Evolutionary conservation across 2,797 vertebrate species (phyloP).

Genomic region (Clamator glandarius): DNA sequence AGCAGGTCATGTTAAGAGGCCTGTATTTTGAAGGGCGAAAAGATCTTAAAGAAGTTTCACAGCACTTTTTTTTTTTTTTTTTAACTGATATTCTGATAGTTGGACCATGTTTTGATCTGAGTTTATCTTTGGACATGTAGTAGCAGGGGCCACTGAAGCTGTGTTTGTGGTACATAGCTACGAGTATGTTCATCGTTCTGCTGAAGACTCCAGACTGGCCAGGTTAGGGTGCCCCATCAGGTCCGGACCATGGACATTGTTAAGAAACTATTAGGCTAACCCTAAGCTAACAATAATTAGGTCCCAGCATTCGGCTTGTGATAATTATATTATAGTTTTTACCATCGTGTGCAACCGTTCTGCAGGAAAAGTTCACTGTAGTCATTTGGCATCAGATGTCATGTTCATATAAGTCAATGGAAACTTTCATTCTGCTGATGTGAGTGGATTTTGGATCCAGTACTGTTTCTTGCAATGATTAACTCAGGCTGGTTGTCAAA

Average conservation of each 20-base stretch:
- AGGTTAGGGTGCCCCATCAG: background rate
- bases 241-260: rapidly evolving
- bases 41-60: background rate
- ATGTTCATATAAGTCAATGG: background rate
- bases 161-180: background rate
- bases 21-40: background rate
- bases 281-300: background rate
- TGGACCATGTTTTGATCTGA: background rate
- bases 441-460: background rate
- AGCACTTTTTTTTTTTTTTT: background rate
- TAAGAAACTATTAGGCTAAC: background rate
- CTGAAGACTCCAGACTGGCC: background rate
- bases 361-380: background rate
- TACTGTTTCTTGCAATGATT: slow-evolving; percentile 33
- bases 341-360: background rate
- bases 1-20: background rate
- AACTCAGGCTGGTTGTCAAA: background rate
- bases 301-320: background rate
- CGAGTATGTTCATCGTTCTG: background rate
- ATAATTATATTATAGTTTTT: background rate
- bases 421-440: slow-evolving; percentile 52
- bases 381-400: background rate
- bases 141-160: background rate
- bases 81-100: background rate
- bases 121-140: background rate